Evolutionary conservation across 2,888 invertebrate species (phyloP).

Genomic region (Magallana nippona): DNA sequence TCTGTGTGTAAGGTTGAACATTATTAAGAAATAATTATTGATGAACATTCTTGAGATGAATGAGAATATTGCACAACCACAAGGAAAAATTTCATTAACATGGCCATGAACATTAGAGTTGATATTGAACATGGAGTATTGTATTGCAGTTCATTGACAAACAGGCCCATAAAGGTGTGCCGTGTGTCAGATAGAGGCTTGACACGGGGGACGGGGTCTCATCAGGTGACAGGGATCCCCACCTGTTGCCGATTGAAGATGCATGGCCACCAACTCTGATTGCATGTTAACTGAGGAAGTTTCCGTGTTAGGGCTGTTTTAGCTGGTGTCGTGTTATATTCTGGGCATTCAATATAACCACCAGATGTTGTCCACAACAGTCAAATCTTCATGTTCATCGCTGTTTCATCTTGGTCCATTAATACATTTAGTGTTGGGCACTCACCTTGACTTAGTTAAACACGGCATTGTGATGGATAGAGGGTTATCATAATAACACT

Average conservation of each 20-base stretch:
- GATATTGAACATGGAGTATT: neutral
- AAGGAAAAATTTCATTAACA: neutral
- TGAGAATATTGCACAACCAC: neutral
- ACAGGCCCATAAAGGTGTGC: neutral
- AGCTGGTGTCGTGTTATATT: neutral
- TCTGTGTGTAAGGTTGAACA: neutral
- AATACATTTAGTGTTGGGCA: neutral
- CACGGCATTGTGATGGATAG: neutral
- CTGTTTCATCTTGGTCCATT: neutral
- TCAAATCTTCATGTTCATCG: neutral
- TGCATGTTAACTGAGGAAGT: conserved; percentile 24
- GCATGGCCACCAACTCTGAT: conserved; percentile 15
- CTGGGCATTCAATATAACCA: conserved; percentile 18
- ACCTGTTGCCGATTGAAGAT: conserved; percentile 5
- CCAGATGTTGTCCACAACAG: conserved; percentile 18
- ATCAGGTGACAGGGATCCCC: neutral
- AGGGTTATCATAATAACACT: neutral
- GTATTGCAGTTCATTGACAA: conserved; percentile 2
- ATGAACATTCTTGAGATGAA: neutral
- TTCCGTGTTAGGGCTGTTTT: conserved; percentile 2
- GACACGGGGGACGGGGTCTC: neutral
- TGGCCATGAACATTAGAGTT: neutral
- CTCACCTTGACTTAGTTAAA: conserved; percentile 22
- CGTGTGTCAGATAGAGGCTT: neutral
- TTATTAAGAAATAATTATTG: neutral